Conservation (phyloP, 2,888 invertebrate genomes). For the Euplagia quadripunctaria region DNA sequence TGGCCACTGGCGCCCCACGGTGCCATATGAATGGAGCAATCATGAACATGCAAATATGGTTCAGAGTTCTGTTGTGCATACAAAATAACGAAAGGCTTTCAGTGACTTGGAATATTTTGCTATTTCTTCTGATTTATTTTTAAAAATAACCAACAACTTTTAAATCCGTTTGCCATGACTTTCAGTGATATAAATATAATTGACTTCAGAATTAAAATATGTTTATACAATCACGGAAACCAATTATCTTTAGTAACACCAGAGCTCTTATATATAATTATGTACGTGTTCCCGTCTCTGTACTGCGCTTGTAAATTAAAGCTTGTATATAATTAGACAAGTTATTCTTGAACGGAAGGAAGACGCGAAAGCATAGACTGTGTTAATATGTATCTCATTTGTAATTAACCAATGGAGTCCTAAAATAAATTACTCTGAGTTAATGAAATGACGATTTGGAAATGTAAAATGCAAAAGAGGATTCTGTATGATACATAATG, state of each 20-base stretch:
- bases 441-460: neutral
- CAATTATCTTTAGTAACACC: neutral
- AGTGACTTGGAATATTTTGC: neutral
- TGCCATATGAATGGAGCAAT: slow-evolving; percentile 5
- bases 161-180: neutral
- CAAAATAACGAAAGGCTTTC: neutral
- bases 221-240: neutral
- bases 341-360: no score
- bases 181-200: no score
- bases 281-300: no score
- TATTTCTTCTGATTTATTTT: neutral
- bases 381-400: no score
- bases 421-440: neutral
- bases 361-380: no score
- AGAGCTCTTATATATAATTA: no score
- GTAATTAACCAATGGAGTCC: no score
- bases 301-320: no score
- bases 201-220: neutral
- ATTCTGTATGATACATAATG: neutral
- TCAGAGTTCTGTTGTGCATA: slow-evolving; percentile 3
- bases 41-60: neutral
- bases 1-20: neutral
- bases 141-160: neutral
- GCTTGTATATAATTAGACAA: no score
- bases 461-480: neutral